These are phyloP conservation scores for Gopherus evgoodei DNA, from an alignment of 2,113 vertebrate species.

Conservation along the genomic window DNA sequence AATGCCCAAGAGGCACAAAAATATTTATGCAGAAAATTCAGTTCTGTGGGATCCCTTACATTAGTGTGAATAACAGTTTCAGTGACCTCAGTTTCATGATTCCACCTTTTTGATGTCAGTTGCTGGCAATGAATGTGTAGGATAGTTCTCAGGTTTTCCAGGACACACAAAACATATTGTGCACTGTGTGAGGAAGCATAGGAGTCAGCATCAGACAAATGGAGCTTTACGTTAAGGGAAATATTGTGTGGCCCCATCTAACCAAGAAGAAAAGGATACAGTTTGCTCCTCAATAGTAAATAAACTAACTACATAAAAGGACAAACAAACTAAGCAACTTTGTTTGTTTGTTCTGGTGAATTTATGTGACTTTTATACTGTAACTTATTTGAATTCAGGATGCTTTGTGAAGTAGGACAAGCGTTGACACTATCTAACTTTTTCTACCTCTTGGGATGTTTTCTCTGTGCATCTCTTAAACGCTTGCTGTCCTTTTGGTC, in stretches of 20 bases:
- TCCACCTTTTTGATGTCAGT: neutral
- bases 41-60: neutral
- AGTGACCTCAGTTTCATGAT: neutral
- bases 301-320: neutral
- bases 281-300: neutral
- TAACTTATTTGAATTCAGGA: neutral
- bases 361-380: neutral
- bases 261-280: neutral
- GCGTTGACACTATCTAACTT: neutral
- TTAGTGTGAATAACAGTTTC: neutral
- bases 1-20: neutral
- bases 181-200: fast-evolving
- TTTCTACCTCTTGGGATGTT: neutral
- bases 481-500: neutral
- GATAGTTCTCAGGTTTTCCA: neutral
- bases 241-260: fast-evolving
- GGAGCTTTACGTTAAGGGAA: neutral
- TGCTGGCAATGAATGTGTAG: neutral
- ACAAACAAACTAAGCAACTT: neutral
- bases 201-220: neutral
- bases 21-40: neutral
- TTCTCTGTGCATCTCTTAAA: neutral
- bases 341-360: neutral
- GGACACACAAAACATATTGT: neutral
- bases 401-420: neutral